These are phyloP conservation scores for Phenganax stokvisi DNA, from an alignment of 92 coral and sea anemone genomes.

Conservation along the genomic window DNA sequence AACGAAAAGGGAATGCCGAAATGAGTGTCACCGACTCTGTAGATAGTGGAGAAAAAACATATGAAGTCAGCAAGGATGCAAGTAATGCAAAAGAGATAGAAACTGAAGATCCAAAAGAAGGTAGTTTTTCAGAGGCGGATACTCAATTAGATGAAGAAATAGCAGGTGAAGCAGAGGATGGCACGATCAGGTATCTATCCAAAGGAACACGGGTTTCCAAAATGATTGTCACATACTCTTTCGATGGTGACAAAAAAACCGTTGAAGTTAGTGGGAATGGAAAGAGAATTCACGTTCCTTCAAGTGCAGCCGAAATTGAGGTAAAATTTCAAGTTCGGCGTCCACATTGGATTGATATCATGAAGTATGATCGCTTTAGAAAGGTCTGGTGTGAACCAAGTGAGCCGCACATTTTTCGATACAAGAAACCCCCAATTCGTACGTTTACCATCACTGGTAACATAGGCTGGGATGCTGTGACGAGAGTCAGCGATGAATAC, in stretches of 20 bases:
- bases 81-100: neutral
- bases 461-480: constrained; percentile 47
- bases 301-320: constrained; percentile 31
- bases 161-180: neutral
- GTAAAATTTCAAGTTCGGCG: constrained; percentile 17
- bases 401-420: constrained; percentile 47
- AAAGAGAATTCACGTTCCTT: constrained; percentile 23
- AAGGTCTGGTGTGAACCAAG: constrained; percentile 42
- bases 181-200: constrained; percentile 39
- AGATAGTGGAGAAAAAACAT: neutral
- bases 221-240: constrained; percentile 42
- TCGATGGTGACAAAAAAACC: neutral
- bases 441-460: constrained; percentile 52
- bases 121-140: too few relatives aligned
- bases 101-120: too few relatives aligned
- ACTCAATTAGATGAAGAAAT: neutral
- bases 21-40: constrained; percentile 34
- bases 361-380: constrained; percentile 52
- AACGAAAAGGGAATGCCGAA: constrained; percentile 35
- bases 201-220: constrained; percentile 44
- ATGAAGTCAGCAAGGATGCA: constrained; percentile 32
- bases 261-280: constrained; percentile 36
- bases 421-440: constrained; percentile 49
- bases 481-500: constrained; percentile 43
- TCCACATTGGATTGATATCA: constrained; percentile 46